phyloP scores from a whole-genome alignment of 2,113 vertebrate species.

The Bufo gargarizans region DNA sequence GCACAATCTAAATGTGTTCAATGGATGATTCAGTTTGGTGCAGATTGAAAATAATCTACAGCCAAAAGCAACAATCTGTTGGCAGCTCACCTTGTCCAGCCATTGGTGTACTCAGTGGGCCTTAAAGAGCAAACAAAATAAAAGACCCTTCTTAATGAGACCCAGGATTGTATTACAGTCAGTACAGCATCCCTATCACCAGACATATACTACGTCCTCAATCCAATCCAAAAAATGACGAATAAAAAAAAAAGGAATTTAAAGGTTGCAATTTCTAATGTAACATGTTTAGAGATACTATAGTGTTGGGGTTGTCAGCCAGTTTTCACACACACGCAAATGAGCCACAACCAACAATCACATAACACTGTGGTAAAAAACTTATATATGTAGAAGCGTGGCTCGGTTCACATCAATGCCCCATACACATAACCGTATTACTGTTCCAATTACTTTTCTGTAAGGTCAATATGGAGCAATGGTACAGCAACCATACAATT shows the following conservation, averaged over 20 bases:
- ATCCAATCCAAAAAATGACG: not conserved
- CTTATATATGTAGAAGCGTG: not conserved
- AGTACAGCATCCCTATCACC: not conserved
- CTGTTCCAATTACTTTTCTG: not conserved
- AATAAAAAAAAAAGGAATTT: not conserved
- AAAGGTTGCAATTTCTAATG: not conserved
- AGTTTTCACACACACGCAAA: not conserved
- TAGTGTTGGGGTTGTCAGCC: not conserved
- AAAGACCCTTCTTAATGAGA: not conserved
- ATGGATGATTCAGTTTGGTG: constrained; percentile 51
- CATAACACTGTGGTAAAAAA: too few species aligned
- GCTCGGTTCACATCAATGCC: not conserved
- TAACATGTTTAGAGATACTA: not conserved
- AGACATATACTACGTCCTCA: not conserved
- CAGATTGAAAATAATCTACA: constrained; percentile 58
- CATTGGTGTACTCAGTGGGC: constrained; percentile 49
- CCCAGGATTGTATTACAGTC: not conserved
- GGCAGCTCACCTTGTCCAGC: constrained; percentile 53
- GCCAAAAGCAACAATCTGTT: constrained; percentile 67
- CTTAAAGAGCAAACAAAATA: not conserved
- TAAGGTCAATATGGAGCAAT: not conserved
- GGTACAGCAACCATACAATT: not conserved
- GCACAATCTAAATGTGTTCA: constrained; percentile 61
- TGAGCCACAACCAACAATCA: not conserved
- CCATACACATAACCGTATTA: not conserved